Evolutionary conservation across 2,113 vertebrate genomes (phyloP).

Genomic region (Oncorhynchus keta): DNA sequence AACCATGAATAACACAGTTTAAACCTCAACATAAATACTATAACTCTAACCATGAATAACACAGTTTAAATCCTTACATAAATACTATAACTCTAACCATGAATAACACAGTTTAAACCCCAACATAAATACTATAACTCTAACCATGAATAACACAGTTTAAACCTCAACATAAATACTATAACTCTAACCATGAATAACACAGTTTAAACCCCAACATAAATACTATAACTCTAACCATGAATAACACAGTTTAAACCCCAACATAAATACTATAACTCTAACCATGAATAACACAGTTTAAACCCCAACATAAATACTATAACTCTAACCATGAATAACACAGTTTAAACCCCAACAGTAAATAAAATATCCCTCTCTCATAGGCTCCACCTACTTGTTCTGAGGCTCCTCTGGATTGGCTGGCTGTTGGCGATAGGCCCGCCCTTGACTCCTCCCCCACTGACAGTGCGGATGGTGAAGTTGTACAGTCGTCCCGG

Average conservation of each 20-base stretch:
- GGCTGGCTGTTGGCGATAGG: slow-evolving; percentile 79
- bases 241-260: too few species aligned
- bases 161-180: too few species aligned
- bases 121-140: background rate
- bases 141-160: too few species aligned
- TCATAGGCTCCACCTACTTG: slow-evolving; percentile 75
- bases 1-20: too few species aligned
- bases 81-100: background rate
- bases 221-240: background rate
- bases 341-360: too few species aligned
- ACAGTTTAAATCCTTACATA: too few species aligned
- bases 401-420: slow-evolving; percentile 81
- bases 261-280: too few species aligned
- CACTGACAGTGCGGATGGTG: slow-evolving; percentile 83
- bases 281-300: too few species aligned
- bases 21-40: too few species aligned
- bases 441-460: slow-evolving; percentile 49
- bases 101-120: too few species aligned
- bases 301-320: background rate
- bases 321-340: background rate
- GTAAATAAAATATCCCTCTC: background rate
- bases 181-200: background rate
- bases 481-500: slow-evolving; percentile 89
- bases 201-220: too few species aligned
- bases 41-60: background rate